phyloP scores from a whole-genome alignment of 2,113 vertebrate genomes.

The Crotalus helleri region DNA sequence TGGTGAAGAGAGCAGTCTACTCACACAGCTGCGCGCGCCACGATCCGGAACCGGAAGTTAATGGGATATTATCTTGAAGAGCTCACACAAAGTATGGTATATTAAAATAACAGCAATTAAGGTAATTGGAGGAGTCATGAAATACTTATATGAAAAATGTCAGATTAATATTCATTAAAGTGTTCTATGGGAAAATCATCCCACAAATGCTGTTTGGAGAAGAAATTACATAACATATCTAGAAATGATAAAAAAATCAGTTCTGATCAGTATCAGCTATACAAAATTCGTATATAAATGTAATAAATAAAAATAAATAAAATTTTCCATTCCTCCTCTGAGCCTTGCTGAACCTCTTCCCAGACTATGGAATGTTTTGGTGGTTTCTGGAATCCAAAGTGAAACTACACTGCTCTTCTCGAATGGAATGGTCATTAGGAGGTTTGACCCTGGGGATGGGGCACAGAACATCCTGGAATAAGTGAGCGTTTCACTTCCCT shows the following conservation, averaged over 20 bases:
- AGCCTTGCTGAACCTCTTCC: not conserved
- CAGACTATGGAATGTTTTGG: not conserved
- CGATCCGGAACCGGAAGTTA: not conserved
- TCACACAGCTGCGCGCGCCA: too few species aligned
- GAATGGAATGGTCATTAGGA: not conserved
- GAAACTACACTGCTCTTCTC: not conserved
- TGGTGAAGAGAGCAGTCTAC: too few species aligned
- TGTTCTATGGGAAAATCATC: not conserved
- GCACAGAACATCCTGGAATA: not conserved
- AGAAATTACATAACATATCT: not conserved
- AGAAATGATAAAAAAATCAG: not conserved
- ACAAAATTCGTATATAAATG: not conserved
- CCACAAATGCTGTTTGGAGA: not conserved
- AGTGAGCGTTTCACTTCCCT: not conserved
- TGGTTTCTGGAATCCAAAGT: not conserved
- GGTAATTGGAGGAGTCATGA: not conserved
- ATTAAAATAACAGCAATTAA: not conserved
- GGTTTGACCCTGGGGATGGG: not conserved
- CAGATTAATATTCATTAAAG: not conserved
- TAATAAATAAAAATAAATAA: not conserved
- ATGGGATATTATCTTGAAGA: not conserved
- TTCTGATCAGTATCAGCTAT: not conserved
- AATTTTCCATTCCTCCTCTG: not conserved
- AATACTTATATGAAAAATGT: not conserved
- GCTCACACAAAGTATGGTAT: not conserved